Evolutionary conservation across 2,888 invertebrate species (phyloP).

Genomic region (Meloe dianella): DNA sequence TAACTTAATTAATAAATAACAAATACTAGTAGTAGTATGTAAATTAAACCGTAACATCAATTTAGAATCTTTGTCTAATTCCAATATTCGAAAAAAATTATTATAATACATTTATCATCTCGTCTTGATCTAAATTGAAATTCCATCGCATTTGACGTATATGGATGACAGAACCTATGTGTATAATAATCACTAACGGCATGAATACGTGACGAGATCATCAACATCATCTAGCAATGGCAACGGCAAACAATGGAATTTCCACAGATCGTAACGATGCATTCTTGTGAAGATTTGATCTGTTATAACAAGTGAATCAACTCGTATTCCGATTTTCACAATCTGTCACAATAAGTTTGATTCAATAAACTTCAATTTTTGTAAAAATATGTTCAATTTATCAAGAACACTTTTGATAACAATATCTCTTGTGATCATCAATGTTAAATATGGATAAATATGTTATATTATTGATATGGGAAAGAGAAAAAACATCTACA

Average conservation of each 20-base stretch:
- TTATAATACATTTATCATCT: background rate
- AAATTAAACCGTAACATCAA: background rate
- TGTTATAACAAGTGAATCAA: conserved; percentile 3
- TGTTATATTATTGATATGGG: background rate
- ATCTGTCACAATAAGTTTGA: background rate
- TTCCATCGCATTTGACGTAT: background rate
- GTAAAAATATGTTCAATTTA: background rate
- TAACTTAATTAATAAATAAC: conserved; percentile 27
- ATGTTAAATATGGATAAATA: background rate
- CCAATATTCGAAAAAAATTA: background rate
- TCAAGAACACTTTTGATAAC: background rate
- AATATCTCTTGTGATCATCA: background rate
- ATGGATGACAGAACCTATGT: background rate
- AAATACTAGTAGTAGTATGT: background rate
- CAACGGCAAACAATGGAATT: background rate
- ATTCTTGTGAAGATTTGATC: conserved; percentile 4
- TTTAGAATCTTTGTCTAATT: background rate
- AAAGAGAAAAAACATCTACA: background rate
- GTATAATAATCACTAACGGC: background rate
- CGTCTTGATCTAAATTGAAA: background rate
- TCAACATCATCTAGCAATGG: conserved; percentile 2
- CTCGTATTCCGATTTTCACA: background rate
- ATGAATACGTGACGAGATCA: conserved; percentile 9
- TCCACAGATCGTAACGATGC: background rate
- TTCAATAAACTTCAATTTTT: background rate